These are phyloP conservation scores for Enteromius fasciolatus DNA, from an alignment of 2,797 vertebrate genomes.

Conservation along the genomic window DNA sequence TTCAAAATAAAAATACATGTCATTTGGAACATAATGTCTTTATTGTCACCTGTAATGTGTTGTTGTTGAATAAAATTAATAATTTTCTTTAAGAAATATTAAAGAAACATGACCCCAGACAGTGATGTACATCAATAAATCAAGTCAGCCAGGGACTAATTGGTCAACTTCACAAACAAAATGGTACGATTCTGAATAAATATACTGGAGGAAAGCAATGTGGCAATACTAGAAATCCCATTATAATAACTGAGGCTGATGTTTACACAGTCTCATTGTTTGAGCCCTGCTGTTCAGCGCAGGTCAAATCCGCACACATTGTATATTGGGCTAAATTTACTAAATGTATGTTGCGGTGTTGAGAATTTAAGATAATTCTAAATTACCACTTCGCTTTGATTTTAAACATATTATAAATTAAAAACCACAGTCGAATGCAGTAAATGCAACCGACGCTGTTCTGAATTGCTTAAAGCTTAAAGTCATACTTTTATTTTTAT, in stretches of 20 bases:
- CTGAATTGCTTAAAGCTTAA: background rate
- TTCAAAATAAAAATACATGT: background rate
- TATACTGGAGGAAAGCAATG: background rate
- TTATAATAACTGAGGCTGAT: background rate
- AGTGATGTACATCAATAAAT: background rate
- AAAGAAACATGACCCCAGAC: background rate
- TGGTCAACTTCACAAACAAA: background rate
- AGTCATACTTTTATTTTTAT: background rate
- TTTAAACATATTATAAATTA: background rate
- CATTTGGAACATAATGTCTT: background rate
- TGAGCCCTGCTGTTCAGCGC: background rate
- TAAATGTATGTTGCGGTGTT: background rate
- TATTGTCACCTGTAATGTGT: background rate
- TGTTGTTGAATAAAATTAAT: background rate
- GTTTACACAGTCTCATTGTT: background rate
- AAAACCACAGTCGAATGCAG: background rate
- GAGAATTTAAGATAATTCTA: background rate
- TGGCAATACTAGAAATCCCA: conserved; percentile 1
- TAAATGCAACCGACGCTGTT: background rate
- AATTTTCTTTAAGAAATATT: too few relatives aligned
- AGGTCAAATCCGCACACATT: background rate
- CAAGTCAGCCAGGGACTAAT: background rate
- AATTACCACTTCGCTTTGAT: background rate
- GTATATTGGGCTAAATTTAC: background rate
- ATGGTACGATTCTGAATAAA: background rate